A percentile compares a stretch with the other conserved stretches of the same genome.
Evolutionary conservation across 2,113 vertebrate species (phyloP).

Genomic region (Pycnonotus jocosus): DNA sequence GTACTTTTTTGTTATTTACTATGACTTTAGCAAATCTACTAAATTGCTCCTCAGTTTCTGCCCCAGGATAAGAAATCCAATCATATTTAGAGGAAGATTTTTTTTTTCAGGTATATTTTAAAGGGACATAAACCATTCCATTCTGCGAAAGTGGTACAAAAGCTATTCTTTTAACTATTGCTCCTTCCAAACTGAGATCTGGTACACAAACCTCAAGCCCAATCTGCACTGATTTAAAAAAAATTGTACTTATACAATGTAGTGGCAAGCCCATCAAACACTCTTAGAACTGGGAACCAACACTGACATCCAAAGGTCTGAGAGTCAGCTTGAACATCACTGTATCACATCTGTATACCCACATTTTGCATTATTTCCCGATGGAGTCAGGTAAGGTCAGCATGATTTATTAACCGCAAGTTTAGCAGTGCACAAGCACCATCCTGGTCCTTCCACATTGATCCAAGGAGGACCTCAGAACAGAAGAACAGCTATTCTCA

Average conservation of each 20-base stretch:
- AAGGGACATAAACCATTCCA: not conserved
- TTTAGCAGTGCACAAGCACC: not conserved
- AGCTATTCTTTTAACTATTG: not conserved
- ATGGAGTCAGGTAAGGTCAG: not conserved
- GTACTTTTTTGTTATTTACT: not conserved
- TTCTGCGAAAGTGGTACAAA: not conserved
- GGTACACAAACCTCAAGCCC: not conserved
- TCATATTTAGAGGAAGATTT: not conserved
- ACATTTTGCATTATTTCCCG: not conserved
- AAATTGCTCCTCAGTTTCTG: not conserved
- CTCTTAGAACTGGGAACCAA: not conserved
- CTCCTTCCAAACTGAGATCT: not conserved
- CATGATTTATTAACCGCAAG: not conserved
- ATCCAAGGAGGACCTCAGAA: not conserved
- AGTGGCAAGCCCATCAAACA: not conserved
- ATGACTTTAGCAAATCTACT: not conserved
- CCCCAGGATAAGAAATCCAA: not conserved
- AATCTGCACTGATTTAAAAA: not conserved
- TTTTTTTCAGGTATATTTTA: not conserved
- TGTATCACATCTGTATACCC: not conserved
- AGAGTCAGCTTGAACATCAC: not conserved
- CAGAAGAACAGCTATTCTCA: not conserved
- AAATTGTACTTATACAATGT: fast-evolving
- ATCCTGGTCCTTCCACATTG: not conserved
- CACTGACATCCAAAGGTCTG: not conserved